phyloP scores from a whole-genome alignment of 2,888 invertebrate genomes.

The Eulithis testata region DNA sequence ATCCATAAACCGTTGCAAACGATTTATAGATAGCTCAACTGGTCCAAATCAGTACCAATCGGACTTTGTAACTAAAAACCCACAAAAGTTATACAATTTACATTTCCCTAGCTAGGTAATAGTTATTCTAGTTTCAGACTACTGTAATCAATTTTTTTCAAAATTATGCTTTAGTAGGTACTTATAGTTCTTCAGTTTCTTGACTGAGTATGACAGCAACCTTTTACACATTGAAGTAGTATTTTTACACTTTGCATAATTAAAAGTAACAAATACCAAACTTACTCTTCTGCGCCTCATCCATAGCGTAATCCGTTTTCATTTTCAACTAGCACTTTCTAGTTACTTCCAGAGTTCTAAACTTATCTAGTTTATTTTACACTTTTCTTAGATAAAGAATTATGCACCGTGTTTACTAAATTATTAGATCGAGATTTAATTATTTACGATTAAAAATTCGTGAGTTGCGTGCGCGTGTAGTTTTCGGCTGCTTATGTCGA shows the following conservation, averaged over 20 bases:
- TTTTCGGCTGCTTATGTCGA: constrained; percentile 39
- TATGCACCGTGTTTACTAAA: constrained; percentile 51
- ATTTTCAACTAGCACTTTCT: constrained; percentile 71
- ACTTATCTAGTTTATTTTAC: constrained; percentile 43
- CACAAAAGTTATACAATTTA: too few species aligned
- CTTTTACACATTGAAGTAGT: not conserved
- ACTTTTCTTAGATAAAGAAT: constrained; percentile 49
- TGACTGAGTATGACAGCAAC: too few species aligned
- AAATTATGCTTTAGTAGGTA: too few species aligned
- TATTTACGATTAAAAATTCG: constrained; percentile 6
- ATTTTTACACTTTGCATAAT: not conserved
- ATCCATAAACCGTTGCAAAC: too few species aligned
- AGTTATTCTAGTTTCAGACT: too few species aligned
- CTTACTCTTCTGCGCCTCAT: constrained; percentile 83
- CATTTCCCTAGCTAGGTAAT: too few species aligned
- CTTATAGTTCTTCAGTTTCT: too few species aligned
- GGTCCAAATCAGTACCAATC: too few species aligned
- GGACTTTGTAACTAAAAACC: too few species aligned
- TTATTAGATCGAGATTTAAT: constrained; percentile 17
- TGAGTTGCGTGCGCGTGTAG: constrained; percentile 40
- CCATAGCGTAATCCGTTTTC: constrained; percentile 84
- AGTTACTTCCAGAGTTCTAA: constrained; percentile 51
- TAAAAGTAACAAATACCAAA: constrained; percentile 33
- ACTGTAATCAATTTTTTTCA: too few species aligned
- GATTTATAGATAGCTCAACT: too few species aligned